Evolutionary conservation across 2,888 invertebrate species (phyloP).

Genomic region (Acrobasis suavella): DNA sequence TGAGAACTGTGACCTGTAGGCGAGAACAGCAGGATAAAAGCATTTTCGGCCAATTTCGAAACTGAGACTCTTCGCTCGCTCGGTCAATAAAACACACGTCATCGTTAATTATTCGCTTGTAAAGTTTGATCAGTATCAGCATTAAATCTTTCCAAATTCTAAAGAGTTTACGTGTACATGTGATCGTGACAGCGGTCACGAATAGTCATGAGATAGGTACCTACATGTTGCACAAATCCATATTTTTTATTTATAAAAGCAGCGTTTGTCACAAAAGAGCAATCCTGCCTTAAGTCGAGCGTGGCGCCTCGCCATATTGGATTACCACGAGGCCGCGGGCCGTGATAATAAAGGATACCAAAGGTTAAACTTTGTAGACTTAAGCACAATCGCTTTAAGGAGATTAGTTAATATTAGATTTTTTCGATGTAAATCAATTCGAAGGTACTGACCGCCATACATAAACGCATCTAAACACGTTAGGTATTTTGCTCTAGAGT

Average conservation of each 20-base stretch:
- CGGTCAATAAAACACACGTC: no score
- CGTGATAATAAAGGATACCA: constrained; percentile 68
- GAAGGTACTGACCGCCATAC: no score
- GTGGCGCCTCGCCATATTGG: constrained; percentile 70
- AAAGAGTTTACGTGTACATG: not conserved
- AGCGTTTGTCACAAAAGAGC: constrained; percentile 51
- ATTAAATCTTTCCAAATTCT: not conserved
- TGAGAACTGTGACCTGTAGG: no score
- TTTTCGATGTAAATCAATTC: no score
- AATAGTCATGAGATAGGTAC: constrained; percentile 9
- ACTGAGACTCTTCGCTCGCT: no score
- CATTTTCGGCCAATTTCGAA: no score
- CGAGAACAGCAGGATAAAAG: no score
- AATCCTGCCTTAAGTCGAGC: constrained; percentile 62
- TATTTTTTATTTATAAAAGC: constrained; percentile 8
- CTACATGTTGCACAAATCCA: not conserved
- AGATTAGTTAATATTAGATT: constrained; percentile 25
- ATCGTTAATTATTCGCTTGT: no score
- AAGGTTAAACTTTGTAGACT: constrained; percentile 68
- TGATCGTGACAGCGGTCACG: not conserved
- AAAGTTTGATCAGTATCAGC: no score
- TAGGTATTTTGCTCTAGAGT: no score
- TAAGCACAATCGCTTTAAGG: constrained; percentile 49
- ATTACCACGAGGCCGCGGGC: constrained; percentile 71
- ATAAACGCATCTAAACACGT: no score